Conservation (phyloP, 2,888 invertebrate species). For the Pachymerium ferrugineum region DNA sequence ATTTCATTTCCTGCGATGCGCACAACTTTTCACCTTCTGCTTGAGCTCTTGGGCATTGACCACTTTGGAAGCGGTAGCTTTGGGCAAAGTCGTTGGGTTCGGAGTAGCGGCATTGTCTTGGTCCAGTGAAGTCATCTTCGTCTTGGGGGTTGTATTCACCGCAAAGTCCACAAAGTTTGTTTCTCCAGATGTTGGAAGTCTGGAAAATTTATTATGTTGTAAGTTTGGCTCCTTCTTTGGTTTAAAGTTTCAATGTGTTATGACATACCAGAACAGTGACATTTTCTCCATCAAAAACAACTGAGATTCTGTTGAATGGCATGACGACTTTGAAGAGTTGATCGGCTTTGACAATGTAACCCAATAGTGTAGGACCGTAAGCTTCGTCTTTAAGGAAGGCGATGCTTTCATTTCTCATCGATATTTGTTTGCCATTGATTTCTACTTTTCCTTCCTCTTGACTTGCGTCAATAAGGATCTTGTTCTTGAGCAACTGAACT, state of each 20-base stretch:
- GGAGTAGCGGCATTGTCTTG: background rate
- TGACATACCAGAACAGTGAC: background rate
- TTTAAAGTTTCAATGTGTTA: too few relatives aligned
- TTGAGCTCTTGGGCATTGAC: too few relatives aligned
- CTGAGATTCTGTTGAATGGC: background rate
- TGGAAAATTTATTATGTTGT: too few relatives aligned
- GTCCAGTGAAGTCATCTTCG: background rate
- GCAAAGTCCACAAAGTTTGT: background rate
- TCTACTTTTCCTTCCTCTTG: background rate
- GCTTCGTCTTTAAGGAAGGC: background rate
- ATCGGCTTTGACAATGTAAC: background rate
- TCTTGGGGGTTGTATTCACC: background rate
- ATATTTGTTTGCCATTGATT: background rate
- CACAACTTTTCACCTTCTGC: too few relatives aligned
- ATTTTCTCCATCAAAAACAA: background rate
- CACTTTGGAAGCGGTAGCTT: background rate
- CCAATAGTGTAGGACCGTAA: background rate
- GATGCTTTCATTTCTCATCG: background rate
- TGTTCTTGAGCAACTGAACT: background rate
- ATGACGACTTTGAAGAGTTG: background rate
- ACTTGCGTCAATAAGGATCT: background rate
- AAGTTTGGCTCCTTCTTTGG: too few relatives aligned
- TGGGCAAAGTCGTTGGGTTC: background rate
- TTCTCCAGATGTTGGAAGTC: background rate
- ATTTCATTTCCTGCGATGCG: too few relatives aligned